phyloP scores from a whole-genome alignment of 2,113 vertebrate species.

The Dicaeum eximium region DNA sequence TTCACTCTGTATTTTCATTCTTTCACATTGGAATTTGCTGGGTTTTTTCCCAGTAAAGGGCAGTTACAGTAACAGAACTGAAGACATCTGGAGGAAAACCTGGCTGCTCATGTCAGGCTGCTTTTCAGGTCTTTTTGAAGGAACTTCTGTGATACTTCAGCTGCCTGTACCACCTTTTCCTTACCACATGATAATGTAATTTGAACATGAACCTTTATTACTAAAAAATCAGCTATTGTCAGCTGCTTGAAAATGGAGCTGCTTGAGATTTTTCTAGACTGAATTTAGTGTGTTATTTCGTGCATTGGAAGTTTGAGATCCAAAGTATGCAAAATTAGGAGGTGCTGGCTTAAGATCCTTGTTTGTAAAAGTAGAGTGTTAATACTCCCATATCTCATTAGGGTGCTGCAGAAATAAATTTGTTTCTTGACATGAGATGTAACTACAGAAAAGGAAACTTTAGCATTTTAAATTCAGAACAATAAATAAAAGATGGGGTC shows the following conservation, averaged over 20 bases:
- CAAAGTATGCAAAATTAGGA: neutral
- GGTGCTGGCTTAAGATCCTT: neutral
- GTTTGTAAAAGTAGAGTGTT: neutral
- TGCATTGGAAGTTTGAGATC: neutral
- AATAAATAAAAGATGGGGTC: conserved; percentile 24
- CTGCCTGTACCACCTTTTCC: neutral
- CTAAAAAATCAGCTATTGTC: neutral
- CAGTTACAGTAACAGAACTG: neutral
- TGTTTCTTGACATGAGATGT: conserved; percentile 1
- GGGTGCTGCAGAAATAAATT: neutral
- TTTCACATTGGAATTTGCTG: neutral
- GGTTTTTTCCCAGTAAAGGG: neutral
- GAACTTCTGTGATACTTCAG: neutral
- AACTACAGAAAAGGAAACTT: neutral
- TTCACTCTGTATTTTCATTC: neutral
- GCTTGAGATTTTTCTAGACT: neutral
- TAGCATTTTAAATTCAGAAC: conserved; percentile 9
- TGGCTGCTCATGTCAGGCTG: neutral
- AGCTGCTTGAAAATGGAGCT: neutral
- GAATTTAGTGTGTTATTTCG: neutral
- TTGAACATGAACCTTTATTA: neutral
- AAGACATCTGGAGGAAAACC: neutral
- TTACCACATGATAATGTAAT: neutral
- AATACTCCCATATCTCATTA: neutral
- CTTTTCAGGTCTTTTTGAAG: neutral